Evolutionary conservation across 2,888 invertebrate genomes (phyloP).

Genomic region (Calameuta pallipes): DNA sequence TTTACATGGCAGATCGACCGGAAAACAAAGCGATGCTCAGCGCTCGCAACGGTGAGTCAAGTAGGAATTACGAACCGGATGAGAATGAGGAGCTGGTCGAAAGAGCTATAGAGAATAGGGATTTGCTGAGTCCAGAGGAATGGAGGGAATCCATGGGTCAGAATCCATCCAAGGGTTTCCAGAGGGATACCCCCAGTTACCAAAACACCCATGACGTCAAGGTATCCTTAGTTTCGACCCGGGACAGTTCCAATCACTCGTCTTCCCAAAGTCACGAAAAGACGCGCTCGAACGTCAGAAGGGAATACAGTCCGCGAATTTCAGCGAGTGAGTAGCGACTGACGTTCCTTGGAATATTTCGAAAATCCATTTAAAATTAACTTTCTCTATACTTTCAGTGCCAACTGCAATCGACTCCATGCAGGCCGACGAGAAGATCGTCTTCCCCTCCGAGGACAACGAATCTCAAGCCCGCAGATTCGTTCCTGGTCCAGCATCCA

Average conservation of each 20-base stretch:
- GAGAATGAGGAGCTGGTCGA: not conserved
- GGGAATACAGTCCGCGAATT: not conserved
- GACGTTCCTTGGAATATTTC: no score
- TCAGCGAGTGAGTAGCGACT: not conserved
- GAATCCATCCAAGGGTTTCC: not conserved
- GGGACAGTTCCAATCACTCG: not conserved
- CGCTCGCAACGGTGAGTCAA: not conserved
- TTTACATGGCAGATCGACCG: no score
- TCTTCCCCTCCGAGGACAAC: constrained; percentile 5
- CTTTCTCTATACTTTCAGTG: no score
- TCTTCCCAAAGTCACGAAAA: not conserved
- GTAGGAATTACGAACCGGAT: not conserved
- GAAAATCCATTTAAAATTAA: no score
- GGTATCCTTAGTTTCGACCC: not conserved
- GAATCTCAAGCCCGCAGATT: not conserved
- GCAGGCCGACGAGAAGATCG: constrained; percentile 7
- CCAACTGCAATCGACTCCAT: not conserved
- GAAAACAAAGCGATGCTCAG: no score
- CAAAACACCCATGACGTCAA: not conserved
- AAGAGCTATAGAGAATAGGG: not conserved
- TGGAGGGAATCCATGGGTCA: not conserved
- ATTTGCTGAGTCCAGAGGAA: not conserved
- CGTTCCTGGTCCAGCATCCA: constrained; percentile 18
- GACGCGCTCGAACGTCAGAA: no score
- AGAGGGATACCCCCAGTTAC: not conserved